Evolutionary conservation across 2,888 invertebrate species (phyloP).

Genomic region (Leptinotarsa juncta): DNA sequence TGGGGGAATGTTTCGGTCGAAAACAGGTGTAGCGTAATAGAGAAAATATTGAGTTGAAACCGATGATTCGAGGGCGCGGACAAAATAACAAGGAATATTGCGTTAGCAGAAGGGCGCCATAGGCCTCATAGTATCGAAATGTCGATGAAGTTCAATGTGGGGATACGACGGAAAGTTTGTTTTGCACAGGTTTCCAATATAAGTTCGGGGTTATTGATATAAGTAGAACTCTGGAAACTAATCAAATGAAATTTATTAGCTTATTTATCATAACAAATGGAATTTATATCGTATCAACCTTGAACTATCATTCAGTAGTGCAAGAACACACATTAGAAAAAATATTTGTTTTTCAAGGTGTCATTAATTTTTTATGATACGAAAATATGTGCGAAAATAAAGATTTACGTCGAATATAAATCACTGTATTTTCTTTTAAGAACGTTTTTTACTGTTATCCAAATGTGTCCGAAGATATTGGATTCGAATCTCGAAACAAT

Average conservation of each 20-base stretch:
- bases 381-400: too few species aligned
- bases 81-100: slow-evolving; percentile 34
- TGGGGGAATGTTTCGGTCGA: slow-evolving; percentile 33
- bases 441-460: too few species aligned
- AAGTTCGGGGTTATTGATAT: neutral
- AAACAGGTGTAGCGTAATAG: slow-evolving; percentile 44
- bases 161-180: slow-evolving; percentile 6
- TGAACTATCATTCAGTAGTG: too few species aligned
- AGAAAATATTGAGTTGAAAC: slow-evolving; percentile 43
- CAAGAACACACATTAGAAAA: too few species aligned
- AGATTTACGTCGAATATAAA: too few species aligned
- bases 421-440: too few species aligned
- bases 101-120: slow-evolving; percentile 22
- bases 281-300: neutral
- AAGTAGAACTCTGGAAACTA: neutral
- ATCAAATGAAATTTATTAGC: neutral
- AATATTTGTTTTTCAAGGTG: too few species aligned
- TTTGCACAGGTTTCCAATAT: slow-evolving; percentile 1
- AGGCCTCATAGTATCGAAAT: slow-evolving; percentile 23
- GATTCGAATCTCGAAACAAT: too few species aligned
- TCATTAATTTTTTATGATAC: too few species aligned
- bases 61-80: slow-evolving; percentile 39
- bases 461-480: too few species aligned
- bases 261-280: neutral
- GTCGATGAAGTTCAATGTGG: slow-evolving; percentile 27